These are phyloP conservation scores for Etheostoma cragini DNA, from an alignment of 2,113 vertebrate species.

Conservation along the genomic window DNA sequence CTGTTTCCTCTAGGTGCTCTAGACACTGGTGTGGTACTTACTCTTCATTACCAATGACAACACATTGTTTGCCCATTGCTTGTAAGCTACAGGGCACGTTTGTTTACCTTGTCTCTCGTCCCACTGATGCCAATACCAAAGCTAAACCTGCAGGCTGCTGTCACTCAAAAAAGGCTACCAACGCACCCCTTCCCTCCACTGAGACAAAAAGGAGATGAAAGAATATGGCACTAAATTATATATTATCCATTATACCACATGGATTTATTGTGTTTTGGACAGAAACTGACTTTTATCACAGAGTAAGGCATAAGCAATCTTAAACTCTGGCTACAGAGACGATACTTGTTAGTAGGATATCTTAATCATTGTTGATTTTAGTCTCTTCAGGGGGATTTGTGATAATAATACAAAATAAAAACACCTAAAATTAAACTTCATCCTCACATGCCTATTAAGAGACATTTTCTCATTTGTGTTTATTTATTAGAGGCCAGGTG, in stretches of 20 bases:
- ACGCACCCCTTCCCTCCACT: neutral
- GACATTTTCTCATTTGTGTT: neutral
- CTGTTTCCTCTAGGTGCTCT: too few species aligned
- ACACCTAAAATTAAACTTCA: too few species aligned
- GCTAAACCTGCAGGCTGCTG: constrained; percentile 1
- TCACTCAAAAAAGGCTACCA: neutral
- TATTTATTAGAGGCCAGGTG: neutral
- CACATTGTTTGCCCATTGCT: neutral
- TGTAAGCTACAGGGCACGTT: neutral
- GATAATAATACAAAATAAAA: neutral
- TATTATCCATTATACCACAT: too few species aligned
- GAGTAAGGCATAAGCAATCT: neutral
- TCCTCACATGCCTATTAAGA: neutral
- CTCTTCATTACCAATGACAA: neutral
- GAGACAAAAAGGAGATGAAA: neutral
- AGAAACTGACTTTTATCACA: neutral
- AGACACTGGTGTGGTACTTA: neutral
- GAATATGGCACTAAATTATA: neutral
- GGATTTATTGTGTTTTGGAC: neutral
- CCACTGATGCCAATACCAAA: neutral
- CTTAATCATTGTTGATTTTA: neutral
- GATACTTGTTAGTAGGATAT: neutral
- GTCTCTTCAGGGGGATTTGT: neutral
- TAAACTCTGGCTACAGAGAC: neutral
- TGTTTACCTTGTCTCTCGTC: neutral